Evolutionary conservation across 1,140 invertebrate genomes (phyloP).

Genomic region (Drosophila ercepeae): DNA sequence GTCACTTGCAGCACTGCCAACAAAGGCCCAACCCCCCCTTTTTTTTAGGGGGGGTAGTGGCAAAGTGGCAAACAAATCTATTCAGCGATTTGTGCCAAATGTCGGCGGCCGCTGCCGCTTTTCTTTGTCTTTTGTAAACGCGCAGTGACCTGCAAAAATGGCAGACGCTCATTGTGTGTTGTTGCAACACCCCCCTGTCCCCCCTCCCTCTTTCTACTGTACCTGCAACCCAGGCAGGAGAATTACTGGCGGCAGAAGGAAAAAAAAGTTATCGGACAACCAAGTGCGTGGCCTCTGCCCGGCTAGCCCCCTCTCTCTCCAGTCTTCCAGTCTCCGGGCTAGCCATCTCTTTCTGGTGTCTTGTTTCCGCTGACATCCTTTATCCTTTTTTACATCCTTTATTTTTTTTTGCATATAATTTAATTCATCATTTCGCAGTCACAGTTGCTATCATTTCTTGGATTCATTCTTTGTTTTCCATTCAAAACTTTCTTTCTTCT

Average conservation of each 20-base stretch:
- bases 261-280: slow-evolving; percentile 21
- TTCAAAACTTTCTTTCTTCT: not conserved
- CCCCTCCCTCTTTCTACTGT: not conserved
- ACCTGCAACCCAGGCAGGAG: slow-evolving; percentile 30
- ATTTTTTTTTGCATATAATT: slow-evolving; percentile 64
- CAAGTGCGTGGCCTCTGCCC: slow-evolving; percentile 21
- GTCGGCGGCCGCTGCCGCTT: slow-evolving; percentile 53
- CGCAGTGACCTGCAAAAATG: slow-evolving; percentile 81
- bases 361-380: not conserved
- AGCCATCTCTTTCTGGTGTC: not conserved
- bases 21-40: slow-evolving; percentile 42
- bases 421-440: slow-evolving; percentile 45
- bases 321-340: not conserved
- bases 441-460: not conserved
- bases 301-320: not conserved
- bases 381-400: no score
- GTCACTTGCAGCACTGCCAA: slow-evolving; percentile 76
- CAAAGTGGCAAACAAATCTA: slow-evolving; percentile 40
- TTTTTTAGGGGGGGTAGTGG: not conserved
- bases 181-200: not conserved
- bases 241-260: not conserved
- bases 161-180: slow-evolving; percentile 71
- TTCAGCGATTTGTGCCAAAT: slow-evolving; percentile 79
- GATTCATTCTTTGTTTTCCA: no score
- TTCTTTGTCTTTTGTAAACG: slow-evolving; percentile 72